These are phyloP conservation scores for Dinoponera quadriceps DNA, from an alignment of 1,140 invertebrate species.

Conservation along the genomic window DNA sequence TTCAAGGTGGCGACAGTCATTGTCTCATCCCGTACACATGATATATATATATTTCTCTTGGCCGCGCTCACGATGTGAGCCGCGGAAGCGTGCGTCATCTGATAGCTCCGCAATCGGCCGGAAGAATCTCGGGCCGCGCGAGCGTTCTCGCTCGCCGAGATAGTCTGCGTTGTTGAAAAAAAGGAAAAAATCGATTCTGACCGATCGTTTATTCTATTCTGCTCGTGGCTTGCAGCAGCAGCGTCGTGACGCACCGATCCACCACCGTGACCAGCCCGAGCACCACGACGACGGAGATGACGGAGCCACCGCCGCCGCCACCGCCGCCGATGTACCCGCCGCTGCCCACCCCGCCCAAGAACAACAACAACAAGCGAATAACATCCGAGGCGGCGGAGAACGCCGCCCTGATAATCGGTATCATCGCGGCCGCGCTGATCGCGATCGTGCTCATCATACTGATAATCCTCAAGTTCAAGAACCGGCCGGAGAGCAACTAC, in stretches of 20 bases:
- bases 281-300: constrained; percentile 82
- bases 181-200: background rate
- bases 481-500: constrained; percentile 94
- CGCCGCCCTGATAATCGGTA: constrained; percentile 93
- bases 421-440: constrained; percentile 96
- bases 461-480: constrained; percentile 95
- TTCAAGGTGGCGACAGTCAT: too few species aligned
- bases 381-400: constrained; percentile 91
- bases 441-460: constrained; percentile 96
- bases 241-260: constrained; percentile 73
- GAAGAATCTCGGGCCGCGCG: too few species aligned
- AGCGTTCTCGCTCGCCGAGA: too few species aligned
- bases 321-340: constrained; percentile 80
- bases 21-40: too few species aligned
- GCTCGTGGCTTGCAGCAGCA: constrained; percentile 68
- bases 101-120: too few species aligned
- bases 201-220: too few species aligned
- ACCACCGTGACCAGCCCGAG: constrained; percentile 80
- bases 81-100: too few species aligned
- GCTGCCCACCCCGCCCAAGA: constrained; percentile 74
- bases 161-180: too few species aligned
- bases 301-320: constrained; percentile 82
- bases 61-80: too few species aligned
- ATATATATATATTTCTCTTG: too few species aligned
- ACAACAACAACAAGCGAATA: constrained; percentile 87